phyloP scores from a whole-genome alignment of 2,888 invertebrate genomes.

The Mongoloraphidia duomilia region DNA sequence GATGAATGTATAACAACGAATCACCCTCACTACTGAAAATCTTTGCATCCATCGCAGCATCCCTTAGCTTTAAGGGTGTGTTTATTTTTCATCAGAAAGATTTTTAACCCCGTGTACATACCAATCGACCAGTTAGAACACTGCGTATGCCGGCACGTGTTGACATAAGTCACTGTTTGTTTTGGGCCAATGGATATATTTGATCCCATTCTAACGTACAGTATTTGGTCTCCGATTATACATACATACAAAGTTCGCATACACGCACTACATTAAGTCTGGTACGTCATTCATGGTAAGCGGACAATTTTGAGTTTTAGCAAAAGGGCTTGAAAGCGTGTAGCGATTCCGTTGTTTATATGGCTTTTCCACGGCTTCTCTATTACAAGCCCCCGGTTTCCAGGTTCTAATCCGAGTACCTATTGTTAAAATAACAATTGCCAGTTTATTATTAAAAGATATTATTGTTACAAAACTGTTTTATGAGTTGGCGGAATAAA shows the following conservation, averaged over 20 bases:
- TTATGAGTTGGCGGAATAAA: too few relatives aligned
- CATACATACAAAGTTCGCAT: slow-evolving; percentile 9
- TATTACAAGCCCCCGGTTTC: too few relatives aligned
- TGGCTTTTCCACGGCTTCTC: too few relatives aligned
- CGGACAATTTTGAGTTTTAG: not conserved
- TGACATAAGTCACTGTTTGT: not conserved
- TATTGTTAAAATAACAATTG: too few relatives aligned
- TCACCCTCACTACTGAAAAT: too few relatives aligned
- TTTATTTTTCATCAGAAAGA: slow-evolving; percentile 31
- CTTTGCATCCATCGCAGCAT: slow-evolving; percentile 8
- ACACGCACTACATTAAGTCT: too few relatives aligned
- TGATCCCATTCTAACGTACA: slow-evolving; percentile 27
- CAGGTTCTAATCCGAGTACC: too few relatives aligned
- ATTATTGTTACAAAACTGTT: too few relatives aligned
- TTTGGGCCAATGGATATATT: slow-evolving; percentile 20
- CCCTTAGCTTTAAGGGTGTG: slow-evolving; percentile 18
- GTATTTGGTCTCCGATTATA: slow-evolving; percentile 29
- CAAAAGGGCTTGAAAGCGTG: too few relatives aligned
- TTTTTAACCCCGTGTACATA: slow-evolving; percentile 24
- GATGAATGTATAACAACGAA: too few relatives aligned
- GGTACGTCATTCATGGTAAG: not conserved
- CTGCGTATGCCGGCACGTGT: slow-evolving; percentile 4
- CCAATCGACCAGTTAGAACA: slow-evolving; percentile 18
- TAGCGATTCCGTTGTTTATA: too few relatives aligned
- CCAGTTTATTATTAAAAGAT: too few relatives aligned